These are phyloP conservation scores for Ceyx margarethae DNA, from an alignment of 2,113 vertebrate species.

Conservation along the genomic window DNA sequence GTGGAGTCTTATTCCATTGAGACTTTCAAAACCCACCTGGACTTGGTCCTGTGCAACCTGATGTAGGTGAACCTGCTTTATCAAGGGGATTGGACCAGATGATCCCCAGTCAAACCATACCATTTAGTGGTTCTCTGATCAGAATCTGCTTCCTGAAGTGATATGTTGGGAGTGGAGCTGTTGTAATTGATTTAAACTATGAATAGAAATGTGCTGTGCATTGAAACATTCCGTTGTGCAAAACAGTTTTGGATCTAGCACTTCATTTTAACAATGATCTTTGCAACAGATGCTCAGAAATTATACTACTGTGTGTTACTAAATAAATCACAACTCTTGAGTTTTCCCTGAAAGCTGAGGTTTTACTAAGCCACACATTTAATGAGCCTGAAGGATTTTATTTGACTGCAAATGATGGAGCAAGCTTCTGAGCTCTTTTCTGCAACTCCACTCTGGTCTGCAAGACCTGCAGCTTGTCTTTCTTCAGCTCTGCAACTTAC, in stretches of 20 bases:
- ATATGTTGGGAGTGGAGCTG: background rate
- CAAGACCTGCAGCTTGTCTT: background rate
- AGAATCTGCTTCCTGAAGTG: background rate
- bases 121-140: background rate
- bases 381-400: background rate
- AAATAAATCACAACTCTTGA: background rate
- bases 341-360: background rate
- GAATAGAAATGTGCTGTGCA: background rate
- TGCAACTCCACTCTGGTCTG: background rate
- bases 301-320: background rate
- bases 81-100: background rate
- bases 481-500: background rate
- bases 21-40: background rate
- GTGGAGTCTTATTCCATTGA: background rate
- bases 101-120: background rate
- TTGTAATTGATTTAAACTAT: background rate
- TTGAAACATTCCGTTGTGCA: background rate
- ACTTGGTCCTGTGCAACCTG: background rate
- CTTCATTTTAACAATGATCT: background rate
- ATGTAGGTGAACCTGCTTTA: background rate
- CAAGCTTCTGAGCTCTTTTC: background rate
- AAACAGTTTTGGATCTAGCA: background rate
- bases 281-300: background rate
- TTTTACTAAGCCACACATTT: background rate
- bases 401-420: background rate